Evolutionary conservation across 2,113 vertebrate genomes (phyloP).

Genomic region (Rhinopomastus cyanomelas): DNA sequence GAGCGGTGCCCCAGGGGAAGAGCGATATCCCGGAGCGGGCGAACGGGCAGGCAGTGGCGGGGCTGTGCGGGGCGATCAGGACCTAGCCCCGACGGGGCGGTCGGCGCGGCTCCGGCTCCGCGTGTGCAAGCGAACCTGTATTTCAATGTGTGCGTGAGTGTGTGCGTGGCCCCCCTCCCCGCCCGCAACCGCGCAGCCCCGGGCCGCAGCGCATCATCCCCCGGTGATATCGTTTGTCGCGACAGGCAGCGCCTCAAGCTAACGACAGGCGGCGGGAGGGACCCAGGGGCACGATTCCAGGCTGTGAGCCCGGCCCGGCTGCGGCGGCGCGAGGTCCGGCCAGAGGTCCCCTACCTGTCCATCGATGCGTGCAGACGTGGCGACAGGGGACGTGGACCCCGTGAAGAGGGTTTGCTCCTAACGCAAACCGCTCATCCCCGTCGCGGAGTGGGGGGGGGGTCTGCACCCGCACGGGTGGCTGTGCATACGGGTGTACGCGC

Average conservation of each 20-base stretch:
- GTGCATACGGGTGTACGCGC: fast-evolving
- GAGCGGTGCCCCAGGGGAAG: neutral
- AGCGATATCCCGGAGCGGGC: neutral
- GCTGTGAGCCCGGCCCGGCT: neutral
- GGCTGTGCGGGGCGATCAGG: neutral
- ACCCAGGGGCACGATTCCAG: too few relatives aligned
- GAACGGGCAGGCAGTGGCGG: neutral
- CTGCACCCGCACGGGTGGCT: neutral
- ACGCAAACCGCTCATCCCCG: neutral
- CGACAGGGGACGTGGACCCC: neutral
- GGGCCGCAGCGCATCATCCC: neutral
- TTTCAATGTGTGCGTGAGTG: too few relatives aligned
- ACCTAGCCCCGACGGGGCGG: neutral
- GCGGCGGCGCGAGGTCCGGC: neutral
- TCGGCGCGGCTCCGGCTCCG: neutral
- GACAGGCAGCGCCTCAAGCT: neutral
- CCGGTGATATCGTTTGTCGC: neutral
- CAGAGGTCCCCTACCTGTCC: neutral
- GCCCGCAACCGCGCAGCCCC: neutral
- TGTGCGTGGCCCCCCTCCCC: neutral
- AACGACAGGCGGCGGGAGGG: neutral
- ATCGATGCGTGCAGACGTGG: fast-evolving
- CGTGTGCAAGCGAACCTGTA: neutral
- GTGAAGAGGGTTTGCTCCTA: neutral
- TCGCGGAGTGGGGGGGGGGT: neutral